Conservation (phyloP, 2,797 vertebrate genomes). For the Helostoma temminkii region DNA sequence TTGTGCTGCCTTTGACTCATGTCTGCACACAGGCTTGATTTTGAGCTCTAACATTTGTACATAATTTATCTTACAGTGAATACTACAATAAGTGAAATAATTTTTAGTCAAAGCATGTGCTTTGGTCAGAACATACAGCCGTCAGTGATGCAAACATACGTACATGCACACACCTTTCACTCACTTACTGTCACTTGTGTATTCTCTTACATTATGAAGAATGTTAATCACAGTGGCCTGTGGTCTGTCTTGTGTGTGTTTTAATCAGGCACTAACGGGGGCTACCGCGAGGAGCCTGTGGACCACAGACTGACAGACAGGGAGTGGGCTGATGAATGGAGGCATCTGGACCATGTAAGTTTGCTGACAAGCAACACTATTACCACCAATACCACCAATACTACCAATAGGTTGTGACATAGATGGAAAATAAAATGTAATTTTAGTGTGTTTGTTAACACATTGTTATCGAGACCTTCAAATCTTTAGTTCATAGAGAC, state of each 20-base stretch:
- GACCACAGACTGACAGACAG: conserved; percentile 98
- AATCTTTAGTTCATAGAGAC: conserved; percentile 6
- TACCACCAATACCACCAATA: conserved; percentile 56
- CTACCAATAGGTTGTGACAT: conserved; percentile 57
- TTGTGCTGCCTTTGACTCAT: background rate
- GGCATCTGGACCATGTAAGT: conserved; percentile 98
- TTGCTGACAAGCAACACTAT: conserved; percentile 39
- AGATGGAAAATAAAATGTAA: conserved; percentile 41
- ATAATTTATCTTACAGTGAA: background rate
- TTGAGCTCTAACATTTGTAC: background rate
- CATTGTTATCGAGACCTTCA: conserved; percentile 1
- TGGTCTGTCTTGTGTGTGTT: conserved; percentile 70
- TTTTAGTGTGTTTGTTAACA: conserved; percentile 36
- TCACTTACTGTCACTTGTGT: conserved; percentile 43
- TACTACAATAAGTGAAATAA: too few species aligned
- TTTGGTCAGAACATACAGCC: too few species aligned
- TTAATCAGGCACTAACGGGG: conserved; percentile 91
- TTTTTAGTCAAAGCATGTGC: too few species aligned
- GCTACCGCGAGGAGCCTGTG: conserved; percentile 96
- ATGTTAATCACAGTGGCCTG: conserved; percentile 60
- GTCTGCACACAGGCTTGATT: background rate
- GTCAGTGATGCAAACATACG: background rate
- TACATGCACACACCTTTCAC: conserved; percentile 20
- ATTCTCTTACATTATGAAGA: conserved; percentile 41
- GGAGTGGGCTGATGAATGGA: conserved; percentile 99